Evolutionary conservation across 2,888 invertebrate genomes (phyloP), one percentile per base, ranked within the genome.

Genomic region (Nudaria mundana): DNA sequence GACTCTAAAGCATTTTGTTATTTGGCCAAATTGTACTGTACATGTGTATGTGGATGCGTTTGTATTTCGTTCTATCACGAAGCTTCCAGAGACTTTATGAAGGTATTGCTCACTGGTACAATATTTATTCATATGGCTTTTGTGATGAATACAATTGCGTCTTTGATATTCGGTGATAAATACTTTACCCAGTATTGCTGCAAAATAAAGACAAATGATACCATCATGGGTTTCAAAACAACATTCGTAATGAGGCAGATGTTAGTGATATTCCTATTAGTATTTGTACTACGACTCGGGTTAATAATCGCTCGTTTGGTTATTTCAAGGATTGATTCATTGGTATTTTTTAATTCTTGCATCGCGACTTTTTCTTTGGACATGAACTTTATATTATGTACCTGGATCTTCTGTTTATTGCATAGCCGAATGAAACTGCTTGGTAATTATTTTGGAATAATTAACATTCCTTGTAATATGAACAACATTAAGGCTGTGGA

Each of bases 171-270:
- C 13, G 12, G 5, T 6, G 14, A 35, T 20, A 13, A 20, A 1
- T 33, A 24, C 11, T 33, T 33, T 24, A 15, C 10, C 3, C 23
- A 24, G 23, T 34, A 26, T 18, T 26, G 26, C 18, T n/a, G 6
- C 18, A 34, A 10, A 8, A 26, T 34, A n/a, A 25, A 34, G 26
- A 34, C 34, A 13, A 18, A 34, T 6, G 34, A 34, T 16, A 12
- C n/a, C 4, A 34, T 34, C 12, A 34, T 34, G 34, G 34, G 34
- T 3, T 34, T 34, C n/a, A 24, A 15, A 5, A 11, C 23, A 1
- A 14, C 32, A 12, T 24, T 33, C 11, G 5, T 33, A 14, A 23
- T 15, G 11, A 33, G 11, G 5, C 15, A 8, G 6, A 11, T 24
- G 11, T 10, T 1, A 7, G 11, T 13, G 2, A 5, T 33, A 24